These are phyloP conservation scores for Blastobasis lacticolella DNA, from an alignment of 2,888 invertebrate species.

Conservation along the genomic window DNA sequence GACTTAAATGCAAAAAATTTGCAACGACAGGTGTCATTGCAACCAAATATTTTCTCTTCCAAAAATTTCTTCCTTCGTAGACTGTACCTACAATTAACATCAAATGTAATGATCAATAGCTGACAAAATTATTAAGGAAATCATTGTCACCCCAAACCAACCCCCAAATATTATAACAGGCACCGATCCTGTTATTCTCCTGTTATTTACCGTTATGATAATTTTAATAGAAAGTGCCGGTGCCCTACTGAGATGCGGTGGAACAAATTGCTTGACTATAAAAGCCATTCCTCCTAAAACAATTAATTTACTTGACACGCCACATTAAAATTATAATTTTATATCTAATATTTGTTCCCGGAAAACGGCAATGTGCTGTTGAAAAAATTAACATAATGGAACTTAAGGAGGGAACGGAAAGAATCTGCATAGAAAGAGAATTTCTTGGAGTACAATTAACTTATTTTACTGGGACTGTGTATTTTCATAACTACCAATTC, in stretches of 20 bases:
- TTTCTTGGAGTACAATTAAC: too few relatives aligned
- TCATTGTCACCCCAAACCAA: constrained; percentile 20
- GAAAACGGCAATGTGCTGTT: constrained; percentile 10
- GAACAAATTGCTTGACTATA: constrained; percentile 61
- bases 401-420: not conserved
- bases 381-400: constrained; percentile 4
- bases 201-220: constrained; percentile 57
- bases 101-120: too few relatives aligned
- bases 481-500: too few relatives aligned
- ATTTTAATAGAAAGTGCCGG: constrained; percentile 66
- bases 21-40: too few relatives aligned
- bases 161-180: constrained; percentile 32
- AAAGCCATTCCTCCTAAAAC: constrained; percentile 34
- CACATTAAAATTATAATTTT: constrained; percentile 16
- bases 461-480: too few relatives aligned
- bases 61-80: too few relatives aligned
- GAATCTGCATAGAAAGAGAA: too few relatives aligned
- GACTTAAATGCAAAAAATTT: too few relatives aligned
- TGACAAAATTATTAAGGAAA: not conserved
- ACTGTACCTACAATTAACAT: too few relatives aligned
- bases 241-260: constrained; percentile 61
- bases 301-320: constrained; percentile 44
- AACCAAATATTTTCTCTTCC: too few relatives aligned
- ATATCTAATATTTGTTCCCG: constrained; percentile 4
- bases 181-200: constrained; percentile 9